These are phyloP conservation scores for Camponotus fellah DNA, from an alignment of 2,888 invertebrate genomes.

Conservation along the genomic window DNA sequence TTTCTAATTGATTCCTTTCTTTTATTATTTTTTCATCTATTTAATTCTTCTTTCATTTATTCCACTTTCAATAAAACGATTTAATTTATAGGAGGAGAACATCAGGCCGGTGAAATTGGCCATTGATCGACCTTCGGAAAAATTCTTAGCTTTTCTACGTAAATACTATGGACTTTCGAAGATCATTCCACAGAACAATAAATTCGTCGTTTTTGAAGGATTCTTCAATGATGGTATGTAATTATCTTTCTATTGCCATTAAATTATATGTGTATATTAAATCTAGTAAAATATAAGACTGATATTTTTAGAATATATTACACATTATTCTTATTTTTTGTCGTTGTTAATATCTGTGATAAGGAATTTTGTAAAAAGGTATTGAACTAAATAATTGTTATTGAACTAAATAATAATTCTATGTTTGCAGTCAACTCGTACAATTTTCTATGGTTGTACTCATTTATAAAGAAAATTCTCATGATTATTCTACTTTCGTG, in stretches of 20 bases:
- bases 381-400: background rate
- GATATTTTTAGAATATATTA: background rate
- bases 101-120: conserved; percentile 92
- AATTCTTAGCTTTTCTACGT: conserved; percentile 93
- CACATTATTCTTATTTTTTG: background rate
- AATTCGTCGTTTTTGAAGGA: conserved; percentile 94
- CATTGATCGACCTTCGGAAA: conserved; percentile 96
- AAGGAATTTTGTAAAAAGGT: background rate
- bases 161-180: conserved; percentile 91
- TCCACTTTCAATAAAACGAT: background rate
- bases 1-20: background rate
- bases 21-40: background rate
- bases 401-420: background rate
- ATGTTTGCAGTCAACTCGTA: background rate
- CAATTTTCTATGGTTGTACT: background rate
- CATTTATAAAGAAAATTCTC: background rate
- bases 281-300: background rate
- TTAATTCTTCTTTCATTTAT: background rate
- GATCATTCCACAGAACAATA: conserved; percentile 94
- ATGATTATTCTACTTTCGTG: background rate
- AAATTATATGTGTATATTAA: background rate
- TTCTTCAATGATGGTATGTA: conserved; percentile 89
- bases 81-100: conserved; percentile 89
- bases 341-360: background rate
- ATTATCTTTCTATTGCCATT: background rate